phyloP scores from a whole-genome alignment of 2,113 vertebrate genomes.

The Promerops cafer region DNA sequence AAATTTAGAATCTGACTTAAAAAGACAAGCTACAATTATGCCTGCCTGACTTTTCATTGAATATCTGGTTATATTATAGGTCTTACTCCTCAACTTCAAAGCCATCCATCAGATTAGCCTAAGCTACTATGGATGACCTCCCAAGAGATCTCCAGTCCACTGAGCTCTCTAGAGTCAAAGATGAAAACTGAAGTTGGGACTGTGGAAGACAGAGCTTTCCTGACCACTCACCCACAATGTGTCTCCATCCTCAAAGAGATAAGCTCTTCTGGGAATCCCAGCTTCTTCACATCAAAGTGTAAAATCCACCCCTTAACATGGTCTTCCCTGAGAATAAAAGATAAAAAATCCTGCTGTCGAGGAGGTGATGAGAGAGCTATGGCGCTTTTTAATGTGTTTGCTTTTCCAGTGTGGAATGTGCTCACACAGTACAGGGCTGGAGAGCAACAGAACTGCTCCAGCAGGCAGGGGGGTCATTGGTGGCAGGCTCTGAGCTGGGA shows the following conservation, averaged over 20 bases:
- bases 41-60: neutral
- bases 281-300: neutral
- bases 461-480: neutral
- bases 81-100: neutral
- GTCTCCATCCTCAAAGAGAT: neutral
- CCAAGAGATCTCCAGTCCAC: neutral
- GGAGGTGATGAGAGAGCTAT: neutral
- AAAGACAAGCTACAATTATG: neutral
- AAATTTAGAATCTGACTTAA: neutral
- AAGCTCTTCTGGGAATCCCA: neutral
- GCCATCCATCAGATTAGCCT: neutral
- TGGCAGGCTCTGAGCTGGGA: neutral
- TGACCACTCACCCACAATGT: neutral
- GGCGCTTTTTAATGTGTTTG: neutral
- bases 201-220: neutral
- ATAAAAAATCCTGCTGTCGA: neutral
- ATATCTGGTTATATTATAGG: neutral
- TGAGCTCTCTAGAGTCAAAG: neutral
- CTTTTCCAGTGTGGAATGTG: constrained; percentile 19
- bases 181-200: neutral
- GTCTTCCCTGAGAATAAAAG: neutral
- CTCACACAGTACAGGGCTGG: neutral
- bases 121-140: neutral
- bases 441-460: neutral
- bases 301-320: neutral